These are phyloP conservation scores for Melanotaenia pygmaea DNA, from an alignment of 2,797 vertebrate species.

Conservation along the genomic window DNA sequence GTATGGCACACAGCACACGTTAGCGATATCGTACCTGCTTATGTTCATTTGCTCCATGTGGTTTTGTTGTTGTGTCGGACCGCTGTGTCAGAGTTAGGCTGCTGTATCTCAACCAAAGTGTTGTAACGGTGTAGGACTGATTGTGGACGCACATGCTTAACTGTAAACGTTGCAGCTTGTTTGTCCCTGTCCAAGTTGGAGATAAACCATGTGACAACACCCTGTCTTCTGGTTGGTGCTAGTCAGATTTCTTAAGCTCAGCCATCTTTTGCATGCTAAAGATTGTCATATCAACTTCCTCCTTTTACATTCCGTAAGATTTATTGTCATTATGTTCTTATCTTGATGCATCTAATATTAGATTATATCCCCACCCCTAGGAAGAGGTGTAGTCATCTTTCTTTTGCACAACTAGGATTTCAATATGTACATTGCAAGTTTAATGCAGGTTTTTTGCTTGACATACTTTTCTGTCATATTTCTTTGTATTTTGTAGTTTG, in stretches of 20 bases:
- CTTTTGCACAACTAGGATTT: constrained; percentile 22
- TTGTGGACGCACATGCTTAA: too few species aligned
- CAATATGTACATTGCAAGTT: constrained; percentile 45
- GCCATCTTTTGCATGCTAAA: not conserved
- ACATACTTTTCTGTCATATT: constrained; percentile 6
- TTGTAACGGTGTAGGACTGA: not conserved
- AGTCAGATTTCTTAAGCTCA: too few species aligned
- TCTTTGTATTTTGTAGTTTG: constrained; percentile 28
- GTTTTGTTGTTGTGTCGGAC: too few species aligned
- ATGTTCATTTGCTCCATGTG: too few species aligned
- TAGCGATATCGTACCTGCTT: too few species aligned
- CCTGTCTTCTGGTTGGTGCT: not conserved
- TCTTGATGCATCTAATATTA: too few species aligned
- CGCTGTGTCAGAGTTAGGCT: too few species aligned
- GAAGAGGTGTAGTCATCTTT: constrained; percentile 25
- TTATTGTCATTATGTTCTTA: not conserved
- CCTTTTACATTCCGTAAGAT: not conserved
- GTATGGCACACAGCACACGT: too few species aligned
- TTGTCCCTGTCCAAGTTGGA: not conserved
- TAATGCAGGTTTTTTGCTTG: constrained; percentile 36
- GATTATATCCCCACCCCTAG: too few species aligned
- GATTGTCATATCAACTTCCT: not conserved
- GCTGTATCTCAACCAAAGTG: not conserved
- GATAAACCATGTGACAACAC: not conserved
- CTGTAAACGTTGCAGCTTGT: too few species aligned